Evolutionary conservation across 2,888 invertebrate genomes (phyloP), one percentile per base, ranked within the genome.

Genomic region (Eupithecia pulchellata): DNA sequence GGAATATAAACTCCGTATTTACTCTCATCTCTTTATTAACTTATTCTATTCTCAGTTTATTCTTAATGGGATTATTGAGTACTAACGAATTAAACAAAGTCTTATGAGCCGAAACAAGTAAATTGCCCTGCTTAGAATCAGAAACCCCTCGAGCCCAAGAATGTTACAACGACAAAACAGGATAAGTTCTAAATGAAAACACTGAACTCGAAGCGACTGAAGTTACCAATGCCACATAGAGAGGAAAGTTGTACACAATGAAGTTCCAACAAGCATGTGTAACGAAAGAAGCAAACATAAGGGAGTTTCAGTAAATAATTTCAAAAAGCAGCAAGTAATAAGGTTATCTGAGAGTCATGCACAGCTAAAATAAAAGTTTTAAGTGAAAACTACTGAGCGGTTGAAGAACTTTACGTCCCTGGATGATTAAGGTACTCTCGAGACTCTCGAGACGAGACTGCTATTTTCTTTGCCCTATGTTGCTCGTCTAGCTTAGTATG

Each of bases 301-400:
- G 32, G 32, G 17, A n/a, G 60, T 34, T 61, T 20, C 25, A 32
- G 61, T 34, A 36, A 34, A 61, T 61, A 36, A 34, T 61, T 61
- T 36, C 32, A 34, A 36, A 61, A 25, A 61, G 32, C 34, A 61
- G 61, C 34, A 32, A 30, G 29, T 58, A 27, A 9, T 32, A 61
- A 25, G 32, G 34, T 14, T 61, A 34, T 61, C 20, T 34, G 17
- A n/a, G 25, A 11, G 30, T 32, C n/a, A 30, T n/a, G 58, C 58
- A 61, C 61, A 11, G 34, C 61, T 25, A 61, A 25, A 34, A 61
- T n/a, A 61, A 61, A 61, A 61, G 61, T 61, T 65, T 55, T 27
- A 52, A 65, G 64, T 65, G 55, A 34, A 65, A 65, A 65, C 64
- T 55, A 65, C 64, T 65, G 11, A 60, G n/a, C 25, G 61, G 61